Evolutionary conservation across 2,113 vertebrate genomes (phyloP).

Genomic region (Motacilla alba): DNA sequence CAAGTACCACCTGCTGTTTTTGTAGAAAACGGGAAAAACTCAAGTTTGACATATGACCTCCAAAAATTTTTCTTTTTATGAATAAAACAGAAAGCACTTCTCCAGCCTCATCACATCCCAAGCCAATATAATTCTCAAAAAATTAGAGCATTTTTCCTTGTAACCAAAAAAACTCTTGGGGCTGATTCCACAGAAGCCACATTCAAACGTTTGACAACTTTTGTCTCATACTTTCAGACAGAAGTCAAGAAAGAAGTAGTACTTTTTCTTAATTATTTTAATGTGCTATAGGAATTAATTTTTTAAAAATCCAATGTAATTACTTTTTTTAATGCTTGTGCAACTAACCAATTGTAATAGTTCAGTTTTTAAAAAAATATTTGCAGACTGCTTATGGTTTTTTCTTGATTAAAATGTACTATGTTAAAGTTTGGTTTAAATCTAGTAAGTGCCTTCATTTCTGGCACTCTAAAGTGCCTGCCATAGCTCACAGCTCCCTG

Average conservation of each 20-base stretch:
- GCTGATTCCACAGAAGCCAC: conserved; percentile 7
- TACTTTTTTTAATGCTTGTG: background rate
- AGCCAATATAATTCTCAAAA: background rate
- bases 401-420: background rate
- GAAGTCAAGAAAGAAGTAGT: background rate
- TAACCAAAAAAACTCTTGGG: conserved; percentile 16
- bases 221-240: background rate
- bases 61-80: background rate
- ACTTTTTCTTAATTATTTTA: background rate
- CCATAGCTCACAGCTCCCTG: background rate
- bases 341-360: background rate
- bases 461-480: background rate
- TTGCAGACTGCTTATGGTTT: background rate
- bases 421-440: background rate
- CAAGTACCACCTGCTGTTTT: conserved; percentile 13
- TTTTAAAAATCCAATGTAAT: background rate
- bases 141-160: background rate
- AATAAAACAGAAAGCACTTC: background rate
- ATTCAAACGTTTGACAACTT: background rate
- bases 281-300: background rate
- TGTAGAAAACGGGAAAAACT: conserved; percentile 19
- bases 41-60: background rate
- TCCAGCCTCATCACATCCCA: background rate
- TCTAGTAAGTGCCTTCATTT: background rate
- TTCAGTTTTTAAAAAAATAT: background rate